Base-by-base conservation (phyloP, 1,140 invertebrate species). In the Phymastichus coffea region DNA sequence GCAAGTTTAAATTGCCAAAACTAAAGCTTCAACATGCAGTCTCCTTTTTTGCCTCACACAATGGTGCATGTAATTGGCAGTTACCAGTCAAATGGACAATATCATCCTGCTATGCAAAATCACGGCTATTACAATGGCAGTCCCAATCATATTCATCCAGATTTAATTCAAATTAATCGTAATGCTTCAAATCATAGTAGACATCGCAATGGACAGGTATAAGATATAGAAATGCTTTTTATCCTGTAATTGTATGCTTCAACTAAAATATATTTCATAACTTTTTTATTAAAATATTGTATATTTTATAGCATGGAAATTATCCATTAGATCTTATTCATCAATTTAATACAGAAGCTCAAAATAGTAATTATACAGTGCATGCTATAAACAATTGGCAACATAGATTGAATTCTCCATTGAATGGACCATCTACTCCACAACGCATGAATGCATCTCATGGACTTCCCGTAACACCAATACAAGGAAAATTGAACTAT, bases 1-100 rank as follows among this genome's bases (percentile, higher is more conserved):
- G 25, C 44, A 47, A 58, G 38, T 25, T 53, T 43, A 43, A 51
- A 43, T 41, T 44, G 40, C 22, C 23, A 22, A n/a, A n/a, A n/a
- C n/a, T n/a, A 62, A 57, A 62, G 47, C 46, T 72, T 70, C 65
- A 74, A 63, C 72, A 78, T 80, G 78, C 78, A 79, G 58, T 63
- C 75, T 66, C 70, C 72, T 58, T 70, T 69, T 58, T 72, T 71
- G 47, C 65, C 74, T 23, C 76, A 75, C 65, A 70, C 76, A 65
- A 74, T 78, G 73, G 73, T 78, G 55, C 76, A 80, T 59, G 64
- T 76, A 67, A 70, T 76, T 54, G 69, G 69, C 66, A 69, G 66
- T 62, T 75, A 76, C 51, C 76, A 76, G 65, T 64, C 72, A 52
- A 72, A 65, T 66, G 70, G 71, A 63, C 75, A 73, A 55, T 68